These are phyloP conservation scores for Colistium nudipinnis DNA, from an alignment of 2,113 vertebrate genomes.

Conservation along the genomic window DNA sequence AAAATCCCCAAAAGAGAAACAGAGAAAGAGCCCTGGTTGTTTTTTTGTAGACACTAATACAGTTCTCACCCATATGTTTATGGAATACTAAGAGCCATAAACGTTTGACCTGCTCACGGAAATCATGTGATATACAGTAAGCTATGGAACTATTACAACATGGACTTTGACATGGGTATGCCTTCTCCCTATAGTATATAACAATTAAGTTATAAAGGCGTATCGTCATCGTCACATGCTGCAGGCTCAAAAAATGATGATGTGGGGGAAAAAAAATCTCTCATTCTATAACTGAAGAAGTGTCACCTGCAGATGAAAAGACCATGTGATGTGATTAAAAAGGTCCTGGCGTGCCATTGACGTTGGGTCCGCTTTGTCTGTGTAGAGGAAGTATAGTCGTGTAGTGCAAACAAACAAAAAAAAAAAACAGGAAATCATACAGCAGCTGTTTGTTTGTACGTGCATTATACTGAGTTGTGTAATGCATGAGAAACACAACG, in stretches of 20 bases:
- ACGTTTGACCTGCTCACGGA: not conserved
- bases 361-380: not conserved
- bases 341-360: not conserved
- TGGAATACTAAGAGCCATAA: too few relatives aligned
- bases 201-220: not conserved
- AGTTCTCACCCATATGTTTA: too few relatives aligned
- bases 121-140: not conserved
- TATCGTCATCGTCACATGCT: not conserved
- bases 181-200: not conserved
- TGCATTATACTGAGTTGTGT: not conserved
- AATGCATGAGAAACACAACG: not conserved
- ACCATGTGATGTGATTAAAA: not conserved
- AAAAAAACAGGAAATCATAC: not conserved
- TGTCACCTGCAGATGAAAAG: not conserved
- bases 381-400: too few relatives aligned
- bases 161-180: not conserved
- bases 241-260: not conserved
- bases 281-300: not conserved
- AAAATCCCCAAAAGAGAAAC: too few relatives aligned
- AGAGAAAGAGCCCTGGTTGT: too few relatives aligned
- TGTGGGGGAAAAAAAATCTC: not conserved
- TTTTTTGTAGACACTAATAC: too few relatives aligned
- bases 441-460: not conserved
- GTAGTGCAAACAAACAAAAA: too few relatives aligned
- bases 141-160: not conserved